A percentile compares a stretch with the other conserved stretches of the same genome.
These are phyloP conservation scores for Helicorthomorpha holstii DNA, from an alignment of 1,140 invertebrate species.

Conservation along the genomic window DNA sequence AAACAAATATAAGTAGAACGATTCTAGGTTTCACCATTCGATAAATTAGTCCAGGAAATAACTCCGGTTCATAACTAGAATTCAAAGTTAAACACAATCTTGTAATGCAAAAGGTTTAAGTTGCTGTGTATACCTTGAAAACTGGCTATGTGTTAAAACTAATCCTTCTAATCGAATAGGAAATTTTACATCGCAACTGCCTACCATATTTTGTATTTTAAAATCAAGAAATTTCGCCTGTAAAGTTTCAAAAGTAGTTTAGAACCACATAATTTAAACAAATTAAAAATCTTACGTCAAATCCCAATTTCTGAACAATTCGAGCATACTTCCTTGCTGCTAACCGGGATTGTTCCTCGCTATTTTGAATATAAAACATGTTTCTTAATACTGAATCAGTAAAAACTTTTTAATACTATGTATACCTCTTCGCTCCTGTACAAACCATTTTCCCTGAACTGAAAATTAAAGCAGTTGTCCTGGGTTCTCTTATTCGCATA, in stretches of 20 bases:
- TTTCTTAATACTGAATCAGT: background rate
- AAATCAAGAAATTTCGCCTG: constrained; percentile 98
- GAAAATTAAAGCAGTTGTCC: constrained; percentile 97
- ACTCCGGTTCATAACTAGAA: constrained; percentile 39
- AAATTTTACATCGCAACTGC: constrained; percentile 98
- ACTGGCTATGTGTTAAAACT: constrained; percentile 90
- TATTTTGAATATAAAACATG: constrained; percentile 16
- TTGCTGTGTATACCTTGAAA: constrained; percentile 51
- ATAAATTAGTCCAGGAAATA: constrained; percentile 98
- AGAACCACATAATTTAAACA: background rate
- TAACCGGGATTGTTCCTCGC: constrained; percentile 89
- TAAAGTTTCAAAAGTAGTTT: constrained; percentile 28
- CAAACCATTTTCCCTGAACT: constrained; percentile 99
- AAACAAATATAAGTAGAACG: constrained; percentile 96
- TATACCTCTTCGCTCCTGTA: constrained; percentile 84
- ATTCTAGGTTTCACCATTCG: constrained; percentile 98
- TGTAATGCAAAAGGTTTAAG: background rate
- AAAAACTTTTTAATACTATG: background rate
- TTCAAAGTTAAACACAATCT: constrained; percentile 1
- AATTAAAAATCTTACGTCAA: constrained; percentile 46
- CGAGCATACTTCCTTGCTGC: constrained; percentile 97
- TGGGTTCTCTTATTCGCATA: constrained; percentile 95
- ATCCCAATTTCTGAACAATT: constrained; percentile 97
- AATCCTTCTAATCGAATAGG: constrained; percentile 94
- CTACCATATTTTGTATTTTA: constrained; percentile 99